Conservation (phyloP, 64 coral and sea anemone species). For the Anthopleura sola region DNA sequence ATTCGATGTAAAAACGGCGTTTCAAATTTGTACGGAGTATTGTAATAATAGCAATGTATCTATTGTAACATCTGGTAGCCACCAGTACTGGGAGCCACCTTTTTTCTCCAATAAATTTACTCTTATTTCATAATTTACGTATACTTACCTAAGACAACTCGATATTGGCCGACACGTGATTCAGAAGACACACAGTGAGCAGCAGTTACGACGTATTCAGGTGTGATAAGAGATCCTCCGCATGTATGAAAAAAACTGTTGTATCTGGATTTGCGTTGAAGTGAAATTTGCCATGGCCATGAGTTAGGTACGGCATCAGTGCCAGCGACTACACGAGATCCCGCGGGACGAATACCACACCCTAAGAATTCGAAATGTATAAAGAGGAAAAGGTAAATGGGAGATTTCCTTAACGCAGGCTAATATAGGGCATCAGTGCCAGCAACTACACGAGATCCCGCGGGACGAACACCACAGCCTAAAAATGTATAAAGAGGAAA, state of each 20-base stretch:
- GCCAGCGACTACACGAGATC: slow-evolving; percentile 25
- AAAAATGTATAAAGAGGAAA: too few relatives aligned
- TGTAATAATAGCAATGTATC: too few relatives aligned
- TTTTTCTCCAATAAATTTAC: background rate
- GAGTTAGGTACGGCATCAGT: slow-evolving; percentile 37
- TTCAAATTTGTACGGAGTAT: too few relatives aligned
- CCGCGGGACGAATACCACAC: slow-evolving; percentile 32
- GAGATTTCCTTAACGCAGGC: too few relatives aligned
- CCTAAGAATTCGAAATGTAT: background rate
- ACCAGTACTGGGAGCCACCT: too few relatives aligned
- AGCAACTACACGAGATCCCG: slow-evolving; percentile 19
- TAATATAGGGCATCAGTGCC: slow-evolving; percentile 26
- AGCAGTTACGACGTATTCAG: slow-evolving; percentile 48
- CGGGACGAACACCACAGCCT: slow-evolving; percentile 32
- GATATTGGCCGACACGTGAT: background rate
- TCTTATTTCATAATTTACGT: background rate
- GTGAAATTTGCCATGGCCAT: slow-evolving; percentile 60
- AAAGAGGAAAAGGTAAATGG: too few relatives aligned
- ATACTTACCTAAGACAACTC: slow-evolving; percentile 47
- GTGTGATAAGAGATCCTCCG: slow-evolving; percentile 57
- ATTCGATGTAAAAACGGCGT: too few relatives aligned
- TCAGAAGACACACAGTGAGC: slow-evolving; percentile 41
- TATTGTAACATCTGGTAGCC: too few relatives aligned
- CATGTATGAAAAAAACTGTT: slow-evolving; percentile 43
- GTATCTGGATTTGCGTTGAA: background rate